Base-by-base conservation (phyloP, 2,113 vertebrate species). In the Cettia cetti region DNA sequence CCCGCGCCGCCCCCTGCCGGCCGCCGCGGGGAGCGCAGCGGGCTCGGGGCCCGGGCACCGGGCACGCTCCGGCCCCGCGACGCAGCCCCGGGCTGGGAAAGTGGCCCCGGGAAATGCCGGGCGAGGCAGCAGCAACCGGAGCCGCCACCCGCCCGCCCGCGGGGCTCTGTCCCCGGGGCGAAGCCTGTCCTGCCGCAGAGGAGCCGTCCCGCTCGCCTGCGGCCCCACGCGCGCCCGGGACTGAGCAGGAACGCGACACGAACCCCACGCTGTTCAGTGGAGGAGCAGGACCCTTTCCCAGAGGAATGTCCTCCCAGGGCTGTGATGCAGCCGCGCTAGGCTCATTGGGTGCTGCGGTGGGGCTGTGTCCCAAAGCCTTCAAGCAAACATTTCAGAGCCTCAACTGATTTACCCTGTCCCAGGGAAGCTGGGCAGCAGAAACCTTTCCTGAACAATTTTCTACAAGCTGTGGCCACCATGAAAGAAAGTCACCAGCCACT, bases 241-340 rank as follows among this genome's bases (percentile, higher is more conserved):
- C 17, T 7, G 44, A 21, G 64, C 53, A 2, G 35, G 65, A 64
- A 15, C 33, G 6, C 26, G 12, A 20, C 28, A 6, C 52, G 7
- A 60, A 4, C 4, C 13, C 54, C 1, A 22, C 26, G 6, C 35
- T 6, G 45, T 1, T 13, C 63, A 0, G 20, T 11, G 4, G 10
- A 20, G 47, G 30, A 33, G 50, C 70, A 9, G 42, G 77, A 54
- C 9, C 23, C 44, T 30, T 37, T 56, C 22, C 61, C 56, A 1
- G 15, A 24, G 47, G 19, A 68, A 37, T 39, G 28, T 17, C 30
- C 18, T 54, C 15, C 52, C 26, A 17, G 42, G 49, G 28, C 57
- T 24, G 42, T 4, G 13, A 4, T 14, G 50, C 50, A 2, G 20
- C 31, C 19, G 10, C 15, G 13, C 22, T 11, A 1, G 37, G 47